phyloP scores from a whole-genome alignment of 2,888 invertebrate species.

The Neocrepidodera transversa region DNA sequence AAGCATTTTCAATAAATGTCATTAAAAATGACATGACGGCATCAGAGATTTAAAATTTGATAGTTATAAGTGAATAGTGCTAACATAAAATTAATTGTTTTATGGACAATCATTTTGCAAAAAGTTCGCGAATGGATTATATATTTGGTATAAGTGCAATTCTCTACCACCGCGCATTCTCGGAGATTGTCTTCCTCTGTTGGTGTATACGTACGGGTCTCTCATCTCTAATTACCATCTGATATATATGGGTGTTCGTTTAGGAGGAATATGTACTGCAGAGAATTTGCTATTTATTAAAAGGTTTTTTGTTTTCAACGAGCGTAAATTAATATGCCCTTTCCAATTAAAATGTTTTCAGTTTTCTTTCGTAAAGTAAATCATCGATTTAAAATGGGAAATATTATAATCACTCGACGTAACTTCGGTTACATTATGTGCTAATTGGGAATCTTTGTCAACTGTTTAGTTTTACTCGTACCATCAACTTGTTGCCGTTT shows the following conservation, averaged over 20 bases:
- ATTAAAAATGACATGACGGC: too few species aligned
- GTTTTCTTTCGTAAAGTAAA: slow-evolving; percentile 5
- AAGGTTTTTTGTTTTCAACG: slow-evolving; percentile 13
- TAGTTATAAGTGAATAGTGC: too few species aligned
- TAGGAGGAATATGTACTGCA: slow-evolving; percentile 22
- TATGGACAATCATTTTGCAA: too few species aligned
- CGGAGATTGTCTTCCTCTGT: slow-evolving; percentile 17
- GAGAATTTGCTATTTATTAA: slow-evolving; percentile 25
- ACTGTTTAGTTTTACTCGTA: too few species aligned
- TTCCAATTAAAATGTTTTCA: slow-evolving; percentile 16
- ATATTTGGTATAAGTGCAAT: background rate
- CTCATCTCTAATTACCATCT: slow-evolving; percentile 26
- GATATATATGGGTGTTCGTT: slow-evolving; percentile 28
- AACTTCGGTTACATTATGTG: background rate
- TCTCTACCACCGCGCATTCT: background rate
- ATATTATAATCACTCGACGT: background rate
- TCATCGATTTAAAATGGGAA: slow-evolving; percentile 1
- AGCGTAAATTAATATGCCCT: slow-evolving; percentile 18
- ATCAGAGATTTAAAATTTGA: too few species aligned
- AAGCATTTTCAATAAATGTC: too few species aligned
- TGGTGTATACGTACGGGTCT: slow-evolving; percentile 18
- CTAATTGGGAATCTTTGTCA: background rate
- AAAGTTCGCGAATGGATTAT: too few species aligned
- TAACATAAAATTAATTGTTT: too few species aligned
- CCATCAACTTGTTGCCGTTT: too few species aligned